These are phyloP conservation scores for Eristalis pertinax DNA, from an alignment of 2,888 invertebrate species.

Conservation along the genomic window DNA sequence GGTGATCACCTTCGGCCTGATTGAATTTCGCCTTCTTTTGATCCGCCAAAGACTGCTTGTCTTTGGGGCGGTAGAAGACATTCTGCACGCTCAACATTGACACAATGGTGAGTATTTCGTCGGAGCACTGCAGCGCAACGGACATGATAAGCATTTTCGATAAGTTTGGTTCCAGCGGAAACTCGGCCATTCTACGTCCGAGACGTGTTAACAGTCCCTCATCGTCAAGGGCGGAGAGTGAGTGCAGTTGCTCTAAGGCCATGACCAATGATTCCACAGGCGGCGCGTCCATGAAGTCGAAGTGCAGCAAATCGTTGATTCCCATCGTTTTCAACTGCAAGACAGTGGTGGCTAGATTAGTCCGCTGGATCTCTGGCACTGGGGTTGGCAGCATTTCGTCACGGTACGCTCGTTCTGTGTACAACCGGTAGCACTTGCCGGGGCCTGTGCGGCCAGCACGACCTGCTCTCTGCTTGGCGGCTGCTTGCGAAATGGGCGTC, in stretches of 20 bases:
- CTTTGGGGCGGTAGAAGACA: constrained; percentile 97
- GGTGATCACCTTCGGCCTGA: constrained; percentile 98
- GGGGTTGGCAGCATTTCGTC: constrained; percentile 99
- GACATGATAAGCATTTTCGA: constrained; percentile 99
- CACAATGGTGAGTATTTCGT: constrained; percentile 98
- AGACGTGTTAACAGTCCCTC: constrained; percentile 92
- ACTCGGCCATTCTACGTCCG: constrained; percentile 98
- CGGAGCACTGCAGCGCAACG: constrained; percentile 97
- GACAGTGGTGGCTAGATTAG: constrained; percentile 96
- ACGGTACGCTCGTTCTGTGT: constrained; percentile 98
- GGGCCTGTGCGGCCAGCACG: constrained; percentile 98
- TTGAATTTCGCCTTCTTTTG: constrained; percentile 99
- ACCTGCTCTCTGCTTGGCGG: constrained; percentile 98
- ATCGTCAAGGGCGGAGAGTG: constrained; percentile 97
- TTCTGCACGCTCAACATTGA: constrained; percentile 99
- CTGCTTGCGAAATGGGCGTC: constrained; percentile 98
- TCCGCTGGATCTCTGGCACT: constrained; percentile 99
- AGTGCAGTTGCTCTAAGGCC: constrained; percentile 98
- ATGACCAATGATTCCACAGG: constrained; percentile 98
- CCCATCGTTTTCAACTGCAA: constrained; percentile 99
- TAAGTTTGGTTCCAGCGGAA: constrained; percentile 98
- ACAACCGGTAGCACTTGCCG: constrained; percentile 97
- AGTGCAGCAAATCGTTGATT: constrained; percentile 98
- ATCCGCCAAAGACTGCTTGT: constrained; percentile 98
- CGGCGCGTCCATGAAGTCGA: constrained; percentile 99